Conservation (phyloP, 2,888 invertebrate genomes). For the Drosophila longiperda region DNA sequence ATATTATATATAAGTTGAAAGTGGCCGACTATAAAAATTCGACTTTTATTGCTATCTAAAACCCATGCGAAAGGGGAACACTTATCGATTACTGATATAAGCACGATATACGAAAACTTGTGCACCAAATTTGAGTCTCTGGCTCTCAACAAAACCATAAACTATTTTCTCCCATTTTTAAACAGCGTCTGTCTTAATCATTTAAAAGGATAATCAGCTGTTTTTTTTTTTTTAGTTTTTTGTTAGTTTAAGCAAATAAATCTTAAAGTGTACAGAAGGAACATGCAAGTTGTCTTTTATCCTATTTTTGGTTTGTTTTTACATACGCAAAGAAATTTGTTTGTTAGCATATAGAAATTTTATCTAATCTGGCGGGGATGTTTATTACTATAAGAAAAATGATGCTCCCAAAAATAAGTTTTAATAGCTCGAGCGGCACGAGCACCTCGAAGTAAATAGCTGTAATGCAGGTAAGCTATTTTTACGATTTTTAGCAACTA, state of each 20-base stretch:
- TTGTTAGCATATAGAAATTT: not conserved
- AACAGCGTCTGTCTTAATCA: not conserved
- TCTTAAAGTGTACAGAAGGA: not conserved
- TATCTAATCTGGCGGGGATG: constrained; percentile 5
- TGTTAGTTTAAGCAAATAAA: not conserved
- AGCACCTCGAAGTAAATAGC: constrained; percentile 6
- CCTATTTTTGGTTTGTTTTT: not conserved
- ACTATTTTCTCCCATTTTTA: not conserved
- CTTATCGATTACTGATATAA: no score
- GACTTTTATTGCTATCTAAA: no score
- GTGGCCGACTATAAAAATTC: no score
- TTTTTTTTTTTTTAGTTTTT: not conserved
- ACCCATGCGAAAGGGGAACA: no score
- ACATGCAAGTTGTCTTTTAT: not conserved
- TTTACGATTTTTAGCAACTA: constrained; percentile 40
- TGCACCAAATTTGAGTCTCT: not conserved
- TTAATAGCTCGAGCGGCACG: constrained; percentile 10
- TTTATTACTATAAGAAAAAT: not conserved
- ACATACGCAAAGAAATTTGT: not conserved
- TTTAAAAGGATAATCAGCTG: not conserved
- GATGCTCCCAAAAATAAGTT: constrained; percentile 15
- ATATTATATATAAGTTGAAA: no score
- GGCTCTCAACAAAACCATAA: not conserved
- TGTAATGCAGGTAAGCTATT: constrained; percentile 53
- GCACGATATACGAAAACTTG: no score